Evolutionary conservation across 2,113 vertebrate genomes (phyloP).

Genomic region (Axis porcinus): DNA sequence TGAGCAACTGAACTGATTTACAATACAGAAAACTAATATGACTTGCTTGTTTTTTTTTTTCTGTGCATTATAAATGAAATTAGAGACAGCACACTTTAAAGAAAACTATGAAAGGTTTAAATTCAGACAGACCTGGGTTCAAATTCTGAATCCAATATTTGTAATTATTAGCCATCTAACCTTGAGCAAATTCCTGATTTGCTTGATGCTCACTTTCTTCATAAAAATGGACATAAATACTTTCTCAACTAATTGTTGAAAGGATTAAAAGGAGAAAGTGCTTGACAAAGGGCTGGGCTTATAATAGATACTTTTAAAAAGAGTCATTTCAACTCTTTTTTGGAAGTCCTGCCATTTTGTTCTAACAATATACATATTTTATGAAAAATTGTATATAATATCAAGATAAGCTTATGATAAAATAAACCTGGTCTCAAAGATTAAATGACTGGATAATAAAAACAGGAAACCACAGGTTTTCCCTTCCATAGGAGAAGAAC

Average conservation of each 20-base stretch:
- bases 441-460: background rate
- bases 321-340: background rate
- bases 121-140: background rate
- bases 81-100: background rate
- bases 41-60: background rate
- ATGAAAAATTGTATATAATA: background rate
- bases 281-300: background rate
- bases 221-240: background rate
- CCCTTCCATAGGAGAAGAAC: background rate
- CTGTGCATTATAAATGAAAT: background rate
- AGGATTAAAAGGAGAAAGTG: background rate
- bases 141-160: background rate
- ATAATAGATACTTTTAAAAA: background rate
- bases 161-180: background rate
- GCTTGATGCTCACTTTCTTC: background rate
- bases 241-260: background rate
- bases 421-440: background rate
- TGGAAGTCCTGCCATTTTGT: background rate
- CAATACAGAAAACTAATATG: background rate
- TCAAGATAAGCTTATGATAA: background rate
- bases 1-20: background rate
- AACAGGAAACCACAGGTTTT: background rate
- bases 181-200: background rate
- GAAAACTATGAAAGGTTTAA: background rate
- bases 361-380: background rate